Evolutionary conservation across 2,113 vertebrate species (phyloP).

Genomic region (Anarrhichthys ocellatus): DNA sequence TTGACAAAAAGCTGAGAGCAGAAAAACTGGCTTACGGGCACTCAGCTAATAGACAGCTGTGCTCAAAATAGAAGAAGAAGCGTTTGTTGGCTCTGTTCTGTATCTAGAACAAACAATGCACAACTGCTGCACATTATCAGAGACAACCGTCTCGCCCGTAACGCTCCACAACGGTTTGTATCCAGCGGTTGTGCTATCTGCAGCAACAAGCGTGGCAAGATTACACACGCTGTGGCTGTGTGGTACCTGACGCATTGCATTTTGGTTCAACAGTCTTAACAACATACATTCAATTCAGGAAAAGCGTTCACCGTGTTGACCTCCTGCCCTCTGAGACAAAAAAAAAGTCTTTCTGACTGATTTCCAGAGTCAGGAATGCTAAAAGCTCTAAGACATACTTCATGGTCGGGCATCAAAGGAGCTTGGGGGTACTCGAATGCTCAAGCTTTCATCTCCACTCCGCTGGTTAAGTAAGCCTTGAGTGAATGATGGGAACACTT

Average conservation of each 20-base stretch:
- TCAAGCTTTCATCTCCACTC: constrained; percentile 73
- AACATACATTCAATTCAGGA: constrained; percentile 42
- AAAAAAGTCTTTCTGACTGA: constrained; percentile 17
- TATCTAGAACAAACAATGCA: constrained; percentile 52
- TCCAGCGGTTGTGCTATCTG: constrained; percentile 42
- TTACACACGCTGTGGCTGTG: constrained; percentile 48
- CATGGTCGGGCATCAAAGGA: constrained; percentile 72
- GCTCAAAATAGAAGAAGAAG: constrained; percentile 32
- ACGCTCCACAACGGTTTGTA: constrained; percentile 40
- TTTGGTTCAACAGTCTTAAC: constrained; percentile 58
- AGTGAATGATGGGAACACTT: constrained; percentile 66
- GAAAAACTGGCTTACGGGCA: constrained; percentile 32
- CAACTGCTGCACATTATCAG: constrained; percentile 68
- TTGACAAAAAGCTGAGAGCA: constrained; percentile 51
- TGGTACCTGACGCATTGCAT: constrained; percentile 41
- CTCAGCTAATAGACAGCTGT: constrained; percentile 58
- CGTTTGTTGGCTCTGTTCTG: constrained; percentile 1
- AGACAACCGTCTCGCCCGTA: constrained; percentile 27
- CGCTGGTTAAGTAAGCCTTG: constrained; percentile 66
- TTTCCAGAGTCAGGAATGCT: constrained; percentile 66
- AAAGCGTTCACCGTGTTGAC: constrained; percentile 48
- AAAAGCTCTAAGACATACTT: constrained; percentile 73
- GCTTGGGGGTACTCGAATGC: constrained; percentile 54
- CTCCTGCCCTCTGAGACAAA: constrained; percentile 38
- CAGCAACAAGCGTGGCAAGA: constrained; percentile 42